These are phyloP conservation scores for Kryptolebias ocellatus DNA, from an alignment of 2,797 vertebrate genomes.

Conservation along the genomic window DNA sequence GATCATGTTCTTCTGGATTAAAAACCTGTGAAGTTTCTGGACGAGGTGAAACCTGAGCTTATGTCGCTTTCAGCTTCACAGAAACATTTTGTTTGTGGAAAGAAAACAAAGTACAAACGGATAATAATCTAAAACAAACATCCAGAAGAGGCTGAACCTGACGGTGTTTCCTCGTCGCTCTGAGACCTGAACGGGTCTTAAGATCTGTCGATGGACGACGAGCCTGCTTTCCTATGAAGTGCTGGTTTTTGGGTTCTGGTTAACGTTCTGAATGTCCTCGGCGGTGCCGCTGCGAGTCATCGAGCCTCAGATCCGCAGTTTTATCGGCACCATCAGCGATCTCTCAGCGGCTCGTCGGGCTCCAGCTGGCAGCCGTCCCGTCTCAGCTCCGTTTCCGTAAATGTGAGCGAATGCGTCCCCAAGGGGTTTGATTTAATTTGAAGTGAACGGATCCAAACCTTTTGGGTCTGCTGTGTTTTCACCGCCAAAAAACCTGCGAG, in stretches of 20 bases:
- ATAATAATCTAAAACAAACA: too few relatives aligned
- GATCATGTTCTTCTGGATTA: too few relatives aligned
- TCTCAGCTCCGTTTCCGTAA: slow-evolving; percentile 29
- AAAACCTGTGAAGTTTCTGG: too few relatives aligned
- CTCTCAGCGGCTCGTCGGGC: slow-evolving; percentile 14
- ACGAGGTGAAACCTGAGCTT: too few relatives aligned
- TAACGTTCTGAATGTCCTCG: background rate
- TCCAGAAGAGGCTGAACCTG: too few relatives aligned
- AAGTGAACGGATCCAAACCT: slow-evolving; percentile 47
- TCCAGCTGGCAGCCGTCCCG: slow-evolving; percentile 51
- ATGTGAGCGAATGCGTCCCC: slow-evolving; percentile 41
- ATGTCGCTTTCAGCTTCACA: too few relatives aligned
- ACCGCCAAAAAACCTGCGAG: slow-evolving; percentile 26
- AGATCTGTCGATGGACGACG: too few relatives aligned
- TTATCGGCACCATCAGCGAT: background rate
- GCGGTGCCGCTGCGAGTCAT: background rate
- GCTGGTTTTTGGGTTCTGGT: background rate
- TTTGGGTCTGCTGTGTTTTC: slow-evolving; percentile 26
- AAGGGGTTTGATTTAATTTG: slow-evolving; percentile 51
- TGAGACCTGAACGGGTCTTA: too few relatives aligned
- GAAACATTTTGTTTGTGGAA: too few relatives aligned
- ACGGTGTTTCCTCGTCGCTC: too few relatives aligned
- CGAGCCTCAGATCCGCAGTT: background rate
- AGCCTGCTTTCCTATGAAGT: too few relatives aligned
- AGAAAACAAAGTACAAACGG: too few relatives aligned